Base-by-base conservation (phyloP, 2,113 vertebrate species). In the Malaclemys terrapin region DNA sequence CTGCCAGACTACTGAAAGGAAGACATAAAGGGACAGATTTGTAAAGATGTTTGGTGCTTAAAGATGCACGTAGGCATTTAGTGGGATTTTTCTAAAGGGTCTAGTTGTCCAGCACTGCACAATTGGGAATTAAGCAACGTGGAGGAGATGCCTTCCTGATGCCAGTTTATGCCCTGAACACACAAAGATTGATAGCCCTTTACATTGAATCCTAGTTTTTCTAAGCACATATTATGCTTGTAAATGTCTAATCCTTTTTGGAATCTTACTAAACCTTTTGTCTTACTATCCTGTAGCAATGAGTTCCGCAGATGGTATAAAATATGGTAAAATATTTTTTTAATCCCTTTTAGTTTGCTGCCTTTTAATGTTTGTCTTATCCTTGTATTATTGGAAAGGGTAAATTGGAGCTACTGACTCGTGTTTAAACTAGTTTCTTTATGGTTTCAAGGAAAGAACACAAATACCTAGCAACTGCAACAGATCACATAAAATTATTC, bases 291-390 rank as follows among this genome's bases (percentile, higher is more conserved):
- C 81, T 86, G 59, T 80, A 98, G 86, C 81, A 96, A 94, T 91
- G 59, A 92, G 95, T 92, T 80, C 22, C 65, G 94, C 80, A 13
- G 52, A 95, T 92, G 97, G 89, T 82, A 90, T n/a, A 24, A 35
- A 85, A 85, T 79, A 95, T 92, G 97, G 88, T 85, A 90, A n/a
- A 24, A 35, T 88, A 88, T 79, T 89, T 31, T 95, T 95, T 97
- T 95, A 91, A 94, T 97, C 94, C 24, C 22, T 92, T 4, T 87
- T 83, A 89, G 89, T 89, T 96, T 94, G 88, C 89, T 92, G 13
- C 93, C 95, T 89, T 78, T 89, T 81, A 89, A 85, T 9, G 52
- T 81, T 80, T 82, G 50, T 47, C 49, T 83, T 76, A 4, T 56
- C 6, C 85, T 6, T 88, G 57, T 80, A 53, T 91, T 92, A 88